A percentile compares a stretch with the other conserved stretches of the same genome.
Conservation (phyloP, 1,140 invertebrate species). For the Monochamus saltuarius region DNA sequence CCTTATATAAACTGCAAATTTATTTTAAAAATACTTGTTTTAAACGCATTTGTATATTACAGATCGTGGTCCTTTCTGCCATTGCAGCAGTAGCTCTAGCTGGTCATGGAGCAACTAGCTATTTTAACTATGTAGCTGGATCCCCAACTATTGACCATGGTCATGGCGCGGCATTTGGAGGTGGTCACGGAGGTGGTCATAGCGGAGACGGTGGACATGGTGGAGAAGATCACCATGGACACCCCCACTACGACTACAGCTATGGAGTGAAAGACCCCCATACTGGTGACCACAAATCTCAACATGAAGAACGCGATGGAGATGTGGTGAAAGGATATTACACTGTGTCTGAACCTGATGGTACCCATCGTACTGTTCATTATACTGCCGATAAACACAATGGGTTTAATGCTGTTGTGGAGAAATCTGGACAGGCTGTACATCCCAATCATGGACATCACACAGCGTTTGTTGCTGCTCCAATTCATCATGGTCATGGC, state of each 20-base stretch:
- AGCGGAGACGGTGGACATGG: neutral
- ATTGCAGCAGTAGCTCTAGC: conserved; percentile 6
- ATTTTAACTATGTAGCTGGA: neutral
- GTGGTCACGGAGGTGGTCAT: neutral
- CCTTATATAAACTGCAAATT: no score
- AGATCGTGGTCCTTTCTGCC: neutral
- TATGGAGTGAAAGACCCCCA: conserved; percentile 58
- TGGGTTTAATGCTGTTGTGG: conserved; percentile 19
- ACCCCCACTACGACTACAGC: conserved; percentile 56
- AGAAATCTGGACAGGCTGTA: conserved; percentile 12
- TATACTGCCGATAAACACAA: conserved; percentile 60
- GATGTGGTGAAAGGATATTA: conserved; percentile 66
- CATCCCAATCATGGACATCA: neutral
- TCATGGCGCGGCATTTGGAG: conserved; percentile 29
- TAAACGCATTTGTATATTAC: neutral
- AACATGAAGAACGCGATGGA: conserved; percentile 59
- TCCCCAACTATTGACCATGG: conserved; percentile 4
- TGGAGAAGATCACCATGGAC: conserved; percentile 43
- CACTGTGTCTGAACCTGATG: conserved; percentile 64
- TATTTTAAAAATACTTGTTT: no score
- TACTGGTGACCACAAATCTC: conserved; percentile 59
- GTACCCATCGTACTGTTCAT: conserved; percentile 62
- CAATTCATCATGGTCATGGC: no score
- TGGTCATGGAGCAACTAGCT: conserved; percentile 1
- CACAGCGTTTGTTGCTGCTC: no score